Conservation (phyloP, 2,797 vertebrate species). For the Anableps anableps region DNA sequence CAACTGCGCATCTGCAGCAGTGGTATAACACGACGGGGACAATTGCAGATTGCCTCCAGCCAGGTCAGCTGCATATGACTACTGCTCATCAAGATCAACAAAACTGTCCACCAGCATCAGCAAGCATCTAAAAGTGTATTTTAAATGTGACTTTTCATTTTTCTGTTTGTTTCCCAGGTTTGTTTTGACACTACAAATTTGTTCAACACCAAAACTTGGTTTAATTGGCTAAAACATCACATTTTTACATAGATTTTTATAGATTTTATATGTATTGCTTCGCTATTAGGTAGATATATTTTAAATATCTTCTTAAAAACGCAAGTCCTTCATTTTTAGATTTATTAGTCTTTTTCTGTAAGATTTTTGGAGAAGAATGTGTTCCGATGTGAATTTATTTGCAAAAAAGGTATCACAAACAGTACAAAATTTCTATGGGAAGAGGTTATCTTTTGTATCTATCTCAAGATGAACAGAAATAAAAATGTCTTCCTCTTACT, state of each 20-base stretch:
- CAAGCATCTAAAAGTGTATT: not conserved
- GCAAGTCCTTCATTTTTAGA: not conserved
- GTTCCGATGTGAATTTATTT: not conserved
- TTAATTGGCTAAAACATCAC: not conserved
- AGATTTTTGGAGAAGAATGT: not conserved
- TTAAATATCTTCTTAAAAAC: not conserved
- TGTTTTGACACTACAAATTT: not conserved
- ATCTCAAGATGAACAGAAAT: not conserved
- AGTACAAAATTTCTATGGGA: not conserved
- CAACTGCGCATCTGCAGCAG: conserved; percentile 12
- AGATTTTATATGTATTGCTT: not conserved
- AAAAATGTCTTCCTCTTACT: not conserved
- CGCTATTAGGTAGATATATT: not conserved
- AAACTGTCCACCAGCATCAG: conserved; percentile 1
- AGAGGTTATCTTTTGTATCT: not conserved
- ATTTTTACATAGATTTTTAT: not conserved
- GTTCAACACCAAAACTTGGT: not conserved
- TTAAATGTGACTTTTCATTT: not conserved
- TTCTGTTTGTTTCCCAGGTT: not conserved
- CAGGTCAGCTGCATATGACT: conserved; percentile 11
- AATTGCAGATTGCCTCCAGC: conserved; percentile 5
- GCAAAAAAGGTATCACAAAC: not conserved
- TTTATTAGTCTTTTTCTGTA: not conserved
- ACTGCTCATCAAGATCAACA: not conserved
- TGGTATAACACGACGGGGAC: not conserved